A percentile compares a stretch with the other conserved stretches of the same genome.
Conservation (phyloP, 2,113 vertebrate species). For the Vimba vimba region DNA sequence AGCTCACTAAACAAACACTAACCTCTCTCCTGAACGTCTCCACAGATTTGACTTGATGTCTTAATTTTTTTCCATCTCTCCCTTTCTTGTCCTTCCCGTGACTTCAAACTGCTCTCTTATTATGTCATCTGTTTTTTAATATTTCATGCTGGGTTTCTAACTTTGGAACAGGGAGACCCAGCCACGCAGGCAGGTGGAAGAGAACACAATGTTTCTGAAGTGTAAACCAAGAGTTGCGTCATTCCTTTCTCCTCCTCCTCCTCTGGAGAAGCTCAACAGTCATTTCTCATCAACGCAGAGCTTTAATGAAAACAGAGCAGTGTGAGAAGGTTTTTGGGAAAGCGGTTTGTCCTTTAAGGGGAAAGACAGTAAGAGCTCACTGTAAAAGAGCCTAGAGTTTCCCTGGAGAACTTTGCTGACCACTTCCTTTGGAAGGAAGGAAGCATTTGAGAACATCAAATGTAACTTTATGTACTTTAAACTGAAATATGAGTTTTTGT, state of each 20-base stretch:
- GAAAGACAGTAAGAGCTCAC: conserved; percentile 24
- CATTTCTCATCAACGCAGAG: conserved; percentile 11
- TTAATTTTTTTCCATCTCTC: conserved; percentile 54
- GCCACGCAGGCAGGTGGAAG: conserved; percentile 21
- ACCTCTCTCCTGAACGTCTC: conserved; percentile 61
- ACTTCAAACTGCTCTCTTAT: conserved; percentile 13
- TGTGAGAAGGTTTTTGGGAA: conserved; percentile 32
- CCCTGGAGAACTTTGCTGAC: conserved; percentile 41
- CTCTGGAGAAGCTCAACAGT: conserved; percentile 14
- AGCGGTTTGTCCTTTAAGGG: conserved; percentile 38
- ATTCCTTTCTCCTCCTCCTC: conserved; percentile 11
- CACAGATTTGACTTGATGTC: conserved; percentile 58
- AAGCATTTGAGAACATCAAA: conserved; percentile 4
- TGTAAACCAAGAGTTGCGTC: conserved; percentile 15
- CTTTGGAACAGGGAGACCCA: conserved; percentile 7
- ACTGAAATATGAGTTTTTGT: neutral
- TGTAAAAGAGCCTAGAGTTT: conserved; percentile 38
- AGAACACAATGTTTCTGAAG: conserved; percentile 22
- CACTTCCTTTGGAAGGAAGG: conserved; percentile 52
- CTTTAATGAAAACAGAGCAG: conserved; percentile 32
- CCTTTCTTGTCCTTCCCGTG: neutral
- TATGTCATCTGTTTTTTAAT: conserved; percentile 28
- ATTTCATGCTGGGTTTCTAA: conserved; percentile 5
- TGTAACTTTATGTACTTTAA: neutral
- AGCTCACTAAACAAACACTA: conserved; percentile 65